These are phyloP conservation scores for Artibeus lituratus DNA, from an alignment of 2,797 vertebrate species.

Conservation along the genomic window DNA sequence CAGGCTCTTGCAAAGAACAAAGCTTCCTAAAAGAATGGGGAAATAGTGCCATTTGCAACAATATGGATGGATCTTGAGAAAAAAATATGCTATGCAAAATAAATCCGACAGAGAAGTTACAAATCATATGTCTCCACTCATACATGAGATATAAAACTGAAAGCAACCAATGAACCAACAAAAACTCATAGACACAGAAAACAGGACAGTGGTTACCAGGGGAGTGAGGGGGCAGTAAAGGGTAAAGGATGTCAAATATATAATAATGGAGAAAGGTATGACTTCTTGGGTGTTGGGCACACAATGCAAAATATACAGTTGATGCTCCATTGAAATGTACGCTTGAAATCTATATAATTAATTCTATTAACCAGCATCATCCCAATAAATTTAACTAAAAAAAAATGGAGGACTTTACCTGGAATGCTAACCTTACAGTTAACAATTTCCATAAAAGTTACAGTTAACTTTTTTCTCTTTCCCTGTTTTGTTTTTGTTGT, in stretches of 20 bases:
- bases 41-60: neutral
- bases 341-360: neutral
- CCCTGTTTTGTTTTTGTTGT: slow-evolving; percentile 33
- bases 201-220: neutral
- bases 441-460: slow-evolving; percentile 12
- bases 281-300: neutral
- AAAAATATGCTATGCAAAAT: neutral
- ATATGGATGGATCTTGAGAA: neutral
- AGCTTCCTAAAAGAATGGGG: slow-evolving; percentile 3
- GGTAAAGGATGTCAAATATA: neutral
- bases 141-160: neutral
- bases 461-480: neutral
- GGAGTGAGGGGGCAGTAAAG: neutral
- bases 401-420: neutral
- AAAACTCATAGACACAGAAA: neutral
- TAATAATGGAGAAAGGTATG: neutral
- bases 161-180: neutral
- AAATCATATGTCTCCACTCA: neutral
- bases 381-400: neutral
- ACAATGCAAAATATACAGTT: neutral
- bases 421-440: slow-evolving; percentile 4
- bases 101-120: neutral
- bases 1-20: neutral
- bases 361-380: neutral
- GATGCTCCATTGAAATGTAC: neutral